phyloP scores from a whole-genome alignment of 1,140 invertebrate genomes.

The Ceratosolen solmsi region DNA sequence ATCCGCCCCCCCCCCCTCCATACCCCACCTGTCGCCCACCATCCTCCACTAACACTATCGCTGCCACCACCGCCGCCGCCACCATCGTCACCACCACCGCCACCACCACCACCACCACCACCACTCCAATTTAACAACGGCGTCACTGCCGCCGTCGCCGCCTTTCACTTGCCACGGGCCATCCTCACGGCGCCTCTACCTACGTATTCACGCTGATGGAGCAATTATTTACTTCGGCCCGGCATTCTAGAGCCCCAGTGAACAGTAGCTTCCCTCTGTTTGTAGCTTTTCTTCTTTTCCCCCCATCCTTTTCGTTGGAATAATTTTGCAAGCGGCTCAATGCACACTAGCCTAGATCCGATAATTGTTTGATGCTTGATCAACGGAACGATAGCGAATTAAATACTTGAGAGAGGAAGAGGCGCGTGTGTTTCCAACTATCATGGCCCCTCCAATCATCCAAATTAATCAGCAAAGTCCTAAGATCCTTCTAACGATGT shows the following conservation, averaged over 20 bases:
- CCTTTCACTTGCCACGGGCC: conserved; percentile 13
- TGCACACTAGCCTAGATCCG: too few relatives aligned
- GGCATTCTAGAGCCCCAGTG: background rate
- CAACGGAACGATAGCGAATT: too few relatives aligned
- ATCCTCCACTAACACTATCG: background rate
- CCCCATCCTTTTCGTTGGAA: background rate
- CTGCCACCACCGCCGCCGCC: background rate
- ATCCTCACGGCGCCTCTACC: conserved; percentile 19
- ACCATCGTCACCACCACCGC: background rate
- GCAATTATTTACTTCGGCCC: conserved; percentile 58
- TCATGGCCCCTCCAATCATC: background rate
- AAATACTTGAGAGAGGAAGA: too few relatives aligned
- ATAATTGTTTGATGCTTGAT: too few relatives aligned
- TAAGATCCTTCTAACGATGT: background rate
- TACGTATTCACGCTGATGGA: conserved; percentile 54
- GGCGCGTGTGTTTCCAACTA: background rate
- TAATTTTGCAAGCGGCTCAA: too few relatives aligned
- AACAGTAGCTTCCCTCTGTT: background rate
- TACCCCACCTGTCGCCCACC: background rate
- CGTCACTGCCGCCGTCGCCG: background rate
- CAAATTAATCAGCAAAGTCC: background rate
- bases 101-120: background rate
- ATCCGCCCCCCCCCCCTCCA: background rate
- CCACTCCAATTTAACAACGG: background rate
- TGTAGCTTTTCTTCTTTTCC: background rate